These are phyloP conservation scores for Ailuropoda melanoleuca DNA, from an alignment of 2,113 vertebrate genomes.

Conservation along the genomic window DNA sequence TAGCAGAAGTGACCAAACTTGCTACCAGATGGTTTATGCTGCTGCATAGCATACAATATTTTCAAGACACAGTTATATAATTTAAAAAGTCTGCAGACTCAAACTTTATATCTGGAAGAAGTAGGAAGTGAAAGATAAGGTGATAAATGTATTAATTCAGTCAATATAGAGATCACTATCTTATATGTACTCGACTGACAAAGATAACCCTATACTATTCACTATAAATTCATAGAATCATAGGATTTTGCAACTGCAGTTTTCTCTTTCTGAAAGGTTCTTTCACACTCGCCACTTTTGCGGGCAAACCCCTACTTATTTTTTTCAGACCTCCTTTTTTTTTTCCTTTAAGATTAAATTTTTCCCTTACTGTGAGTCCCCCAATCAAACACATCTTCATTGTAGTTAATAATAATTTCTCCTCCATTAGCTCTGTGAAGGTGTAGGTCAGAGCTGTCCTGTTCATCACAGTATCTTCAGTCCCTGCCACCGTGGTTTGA, in stretches of 20 bases:
- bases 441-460: not conserved
- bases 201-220: not conserved
- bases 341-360: not conserved
- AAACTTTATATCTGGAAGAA: not conserved
- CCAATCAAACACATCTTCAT: not conserved
- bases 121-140: not conserved
- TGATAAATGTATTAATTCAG: not conserved
- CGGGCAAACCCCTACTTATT: not conserved
- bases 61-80: not conserved
- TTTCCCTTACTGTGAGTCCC: not conserved
- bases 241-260: not conserved
- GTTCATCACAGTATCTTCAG: not conserved
- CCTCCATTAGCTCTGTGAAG: not conserved
- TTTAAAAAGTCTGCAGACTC: not conserved
- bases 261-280: not conserved
- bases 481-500: not conserved
- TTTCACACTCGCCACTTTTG: not conserved
- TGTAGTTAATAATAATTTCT: not conserved
- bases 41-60: not conserved
- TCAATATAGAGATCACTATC: not conserved
- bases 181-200: not conserved
- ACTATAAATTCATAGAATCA: not conserved
- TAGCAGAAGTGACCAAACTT: not conserved
- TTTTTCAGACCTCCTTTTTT: not conserved
- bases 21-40: not conserved